Percentiles rank a stretch among this genome's conserved stretches.
These are phyloP conservation scores for Oryzias dopingdopingensis DNA, from an alignment of 2,797 vertebrate genomes.

Conservation along the genomic window DNA sequence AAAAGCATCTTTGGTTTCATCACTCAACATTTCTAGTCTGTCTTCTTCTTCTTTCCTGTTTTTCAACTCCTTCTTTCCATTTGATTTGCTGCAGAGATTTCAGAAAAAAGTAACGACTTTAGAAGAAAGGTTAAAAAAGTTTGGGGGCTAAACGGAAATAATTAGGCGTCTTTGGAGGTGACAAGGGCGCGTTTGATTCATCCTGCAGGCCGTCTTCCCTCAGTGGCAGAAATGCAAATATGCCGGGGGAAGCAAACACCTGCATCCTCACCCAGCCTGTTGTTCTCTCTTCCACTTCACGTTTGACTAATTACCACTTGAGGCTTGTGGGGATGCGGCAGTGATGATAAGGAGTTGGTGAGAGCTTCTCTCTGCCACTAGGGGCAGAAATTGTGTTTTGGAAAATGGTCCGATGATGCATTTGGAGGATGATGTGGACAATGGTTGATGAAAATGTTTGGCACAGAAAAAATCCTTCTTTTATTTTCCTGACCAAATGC, in stretches of 20 bases:
- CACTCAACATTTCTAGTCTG: slow-evolving; percentile 36
- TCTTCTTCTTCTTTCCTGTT: slow-evolving; percentile 31
- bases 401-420: slow-evolving; percentile 2
- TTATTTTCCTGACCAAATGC: no score
- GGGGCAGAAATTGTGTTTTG: slow-evolving; percentile 13
- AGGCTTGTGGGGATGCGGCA: slow-evolving; percentile 35
- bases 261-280: slow-evolving; percentile 37
- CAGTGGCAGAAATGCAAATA: slow-evolving; percentile 33
- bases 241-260: slow-evolving; percentile 36
- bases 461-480: no score
- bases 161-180: slow-evolving; percentile 49
- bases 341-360: slow-evolving; percentile 16
- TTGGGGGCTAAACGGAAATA: slow-evolving; percentile 52
- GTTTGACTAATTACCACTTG: slow-evolving; percentile 41
- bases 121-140: slow-evolving; percentile 17
- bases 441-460: no score
- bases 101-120: slow-evolving; percentile 26
- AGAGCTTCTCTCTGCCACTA: slow-evolving; percentile 9
- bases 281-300: slow-evolving; percentile 9
- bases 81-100: slow-evolving; percentile 34
- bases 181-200: slow-evolving; percentile 27
- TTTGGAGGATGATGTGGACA: neutral
- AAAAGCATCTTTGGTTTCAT: slow-evolving; percentile 64
- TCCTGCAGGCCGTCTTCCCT: slow-evolving; percentile 10
- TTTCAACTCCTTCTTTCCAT: slow-evolving; percentile 42